These are phyloP conservation scores for Tetragonula carbonaria DNA, from an alignment of 2,888 invertebrate species.

Conservation along the genomic window DNA sequence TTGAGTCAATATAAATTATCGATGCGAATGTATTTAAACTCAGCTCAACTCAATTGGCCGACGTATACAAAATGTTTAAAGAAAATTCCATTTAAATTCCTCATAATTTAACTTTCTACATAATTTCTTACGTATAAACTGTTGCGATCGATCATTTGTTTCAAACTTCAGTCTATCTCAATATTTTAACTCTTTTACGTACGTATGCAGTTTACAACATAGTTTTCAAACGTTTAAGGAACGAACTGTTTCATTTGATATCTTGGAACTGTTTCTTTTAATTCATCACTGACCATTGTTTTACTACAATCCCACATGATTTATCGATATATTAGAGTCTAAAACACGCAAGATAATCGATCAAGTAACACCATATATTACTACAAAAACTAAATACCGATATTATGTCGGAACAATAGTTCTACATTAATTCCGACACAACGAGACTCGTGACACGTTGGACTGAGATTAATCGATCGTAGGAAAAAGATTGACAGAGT, in stretches of 20 bases:
- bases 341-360: background rate
- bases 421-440: background rate
- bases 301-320: background rate
- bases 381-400: background rate
- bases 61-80: no score
- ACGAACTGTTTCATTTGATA: background rate
- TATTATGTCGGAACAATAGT: background rate
- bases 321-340: background rate
- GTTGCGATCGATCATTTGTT: background rate
- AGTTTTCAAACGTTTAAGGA: background rate
- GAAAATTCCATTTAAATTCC: background rate
- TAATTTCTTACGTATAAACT: background rate
- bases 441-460: background rate
- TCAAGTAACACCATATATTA: background rate
- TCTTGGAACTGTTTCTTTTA: background rate
- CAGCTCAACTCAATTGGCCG: no score
- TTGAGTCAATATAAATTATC: no score
- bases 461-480: slow-evolving; percentile 15
- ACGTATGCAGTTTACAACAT: background rate
- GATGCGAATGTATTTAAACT: no score
- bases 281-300: background rate
- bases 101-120: background rate
- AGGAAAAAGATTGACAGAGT: slow-evolving; percentile 2
- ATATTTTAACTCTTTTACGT: background rate
- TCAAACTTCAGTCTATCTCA: background rate